These are phyloP conservation scores for Tineola bisselliella DNA, from an alignment of 2,888 invertebrate genomes.

Conservation along the genomic window DNA sequence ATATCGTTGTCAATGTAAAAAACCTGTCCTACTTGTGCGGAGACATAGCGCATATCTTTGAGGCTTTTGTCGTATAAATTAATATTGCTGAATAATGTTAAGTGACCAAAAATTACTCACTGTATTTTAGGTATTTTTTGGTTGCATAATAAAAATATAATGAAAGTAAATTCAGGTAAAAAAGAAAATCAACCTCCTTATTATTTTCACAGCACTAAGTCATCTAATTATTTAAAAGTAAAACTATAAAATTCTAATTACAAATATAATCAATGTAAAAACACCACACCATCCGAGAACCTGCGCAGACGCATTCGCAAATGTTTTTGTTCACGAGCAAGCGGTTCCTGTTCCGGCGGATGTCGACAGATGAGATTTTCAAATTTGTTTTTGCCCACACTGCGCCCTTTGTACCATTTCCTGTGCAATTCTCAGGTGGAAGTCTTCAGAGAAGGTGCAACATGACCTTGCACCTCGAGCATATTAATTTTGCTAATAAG, in stretches of 20 bases:
- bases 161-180: too few species aligned
- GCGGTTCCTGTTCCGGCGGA: conserved; percentile 56
- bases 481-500: too few species aligned
- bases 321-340: conserved; percentile 40
- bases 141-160: too few species aligned
- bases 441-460: conserved; percentile 48
- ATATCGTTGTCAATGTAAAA: not conserved
- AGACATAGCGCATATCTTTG: not conserved
- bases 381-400: conserved; percentile 36
- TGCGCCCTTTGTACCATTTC: conserved; percentile 36
- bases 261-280: conserved; percentile 13
- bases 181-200: too few species aligned
- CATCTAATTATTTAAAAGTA: too few species aligned
- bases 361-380: conserved; percentile 45
- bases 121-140: too few species aligned
- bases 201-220: too few species aligned
- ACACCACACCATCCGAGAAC: conserved; percentile 24
- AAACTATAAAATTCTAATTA: too few species aligned
- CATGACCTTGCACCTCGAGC: conserved; percentile 46
- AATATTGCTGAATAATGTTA: conserved; percentile 30
- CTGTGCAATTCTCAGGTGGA: conserved; percentile 35
- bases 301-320: conserved; percentile 34
- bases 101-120: conserved; percentile 24
- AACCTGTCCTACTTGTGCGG: not conserved
- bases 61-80: not conserved